phyloP scores from a whole-genome alignment of 2,888 invertebrate species.

The Xestia rhomboidea region DNA sequence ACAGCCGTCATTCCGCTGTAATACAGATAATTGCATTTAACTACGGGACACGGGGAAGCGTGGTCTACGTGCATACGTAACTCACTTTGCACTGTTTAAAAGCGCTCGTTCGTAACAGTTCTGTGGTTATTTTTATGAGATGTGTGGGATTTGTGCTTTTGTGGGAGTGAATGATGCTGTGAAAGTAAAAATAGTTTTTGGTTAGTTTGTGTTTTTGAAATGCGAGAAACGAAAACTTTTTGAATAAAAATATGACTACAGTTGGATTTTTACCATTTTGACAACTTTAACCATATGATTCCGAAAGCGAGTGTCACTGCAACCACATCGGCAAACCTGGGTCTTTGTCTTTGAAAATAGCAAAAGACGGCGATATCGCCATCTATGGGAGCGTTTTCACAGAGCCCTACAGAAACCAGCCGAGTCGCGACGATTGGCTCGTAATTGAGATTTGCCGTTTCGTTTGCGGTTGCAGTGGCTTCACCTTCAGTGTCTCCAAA shows the following conservation, averaged over 20 bases:
- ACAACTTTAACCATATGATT: background rate
- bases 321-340: background rate
- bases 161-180: background rate
- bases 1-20: conserved; percentile 76
- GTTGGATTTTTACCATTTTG: background rate
- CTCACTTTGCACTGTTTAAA: conserved; percentile 80
- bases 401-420: background rate
- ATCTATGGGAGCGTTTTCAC: background rate
- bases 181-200: background rate
- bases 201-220: background rate
- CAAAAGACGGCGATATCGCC: background rate
- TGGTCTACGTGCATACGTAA: conserved; percentile 76
- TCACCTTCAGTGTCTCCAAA: background rate
- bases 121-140: conserved; percentile 46
- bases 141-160: conserved; percentile 17
- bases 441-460: background rate
- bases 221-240: background rate
- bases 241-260: too few species aligned
- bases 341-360: background rate
- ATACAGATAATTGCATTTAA: conserved; percentile 83
- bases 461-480: background rate
- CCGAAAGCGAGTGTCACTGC: rapidly evolving
- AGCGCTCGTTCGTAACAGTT: conserved; percentile 68
- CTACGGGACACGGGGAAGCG: conserved; percentile 72
- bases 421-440: background rate